Percentiles rank a stretch among this genome's conserved stretches.
These are phyloP conservation scores for Bovichtus variegatus DNA, from an alignment of 2,797 vertebrate species.

Conservation along the genomic window DNA sequence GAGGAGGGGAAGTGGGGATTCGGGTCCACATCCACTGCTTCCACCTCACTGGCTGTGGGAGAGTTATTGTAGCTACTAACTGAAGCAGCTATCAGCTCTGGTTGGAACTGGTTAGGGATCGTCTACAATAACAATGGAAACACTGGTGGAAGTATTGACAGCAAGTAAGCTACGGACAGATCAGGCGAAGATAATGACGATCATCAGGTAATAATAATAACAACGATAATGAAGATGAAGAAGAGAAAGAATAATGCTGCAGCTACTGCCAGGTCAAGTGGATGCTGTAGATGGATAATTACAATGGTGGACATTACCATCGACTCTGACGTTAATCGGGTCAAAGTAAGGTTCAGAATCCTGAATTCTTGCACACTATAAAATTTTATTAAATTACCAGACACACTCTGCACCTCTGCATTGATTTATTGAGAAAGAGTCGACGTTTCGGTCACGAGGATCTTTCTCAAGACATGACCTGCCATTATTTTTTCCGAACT, in stretches of 20 bases:
- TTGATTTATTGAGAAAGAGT: no score
- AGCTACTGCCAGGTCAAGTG: no score
- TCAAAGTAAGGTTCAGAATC: neutral
- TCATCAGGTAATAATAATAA: no score
- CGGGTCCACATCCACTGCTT: conserved; percentile 64
- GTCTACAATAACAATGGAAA: conserved; percentile 36
- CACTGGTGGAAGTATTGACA: conserved; percentile 9
- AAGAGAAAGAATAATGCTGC: no score
- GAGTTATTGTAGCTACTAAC: conserved; percentile 74
- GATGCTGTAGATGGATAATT: no score
- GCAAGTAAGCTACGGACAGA: neutral
- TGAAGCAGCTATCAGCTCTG: conserved; percentile 45
- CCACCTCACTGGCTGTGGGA: conserved; percentile 75
- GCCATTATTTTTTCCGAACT: neutral
- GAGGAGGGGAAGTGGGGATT: conserved; percentile 72
- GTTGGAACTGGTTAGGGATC: conserved; percentile 38
- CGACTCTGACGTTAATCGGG: no score
- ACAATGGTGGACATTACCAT: no score
- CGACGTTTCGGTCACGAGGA: no score
- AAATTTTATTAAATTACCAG: no score
- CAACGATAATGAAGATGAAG: no score
- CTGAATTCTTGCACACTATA: neutral
- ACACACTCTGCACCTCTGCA: no score
- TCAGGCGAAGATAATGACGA: neutral
- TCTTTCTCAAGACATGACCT: neutral